A percentile compares a stretch with the other conserved stretches of the same genome.
phyloP scores from a whole-genome alignment of 1,140 invertebrate genomes.

The Lepeophtheirus salmonis region DNA sequence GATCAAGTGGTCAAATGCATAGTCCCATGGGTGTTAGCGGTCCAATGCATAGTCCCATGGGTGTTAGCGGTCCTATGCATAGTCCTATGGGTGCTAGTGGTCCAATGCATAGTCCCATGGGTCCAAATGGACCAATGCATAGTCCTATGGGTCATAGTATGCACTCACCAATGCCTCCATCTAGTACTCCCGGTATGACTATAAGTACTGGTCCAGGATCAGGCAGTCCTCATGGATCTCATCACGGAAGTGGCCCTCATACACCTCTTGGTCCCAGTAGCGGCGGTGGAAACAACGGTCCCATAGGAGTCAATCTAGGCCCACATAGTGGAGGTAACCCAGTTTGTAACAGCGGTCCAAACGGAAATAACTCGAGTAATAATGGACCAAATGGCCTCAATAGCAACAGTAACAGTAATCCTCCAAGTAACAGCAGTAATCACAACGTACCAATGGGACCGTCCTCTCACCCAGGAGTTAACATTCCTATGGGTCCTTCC shows the following conservation, averaged over 20 bases:
- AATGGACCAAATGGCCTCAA: neutral
- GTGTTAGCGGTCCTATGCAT: slow-evolving; percentile 19
- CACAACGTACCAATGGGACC: neutral
- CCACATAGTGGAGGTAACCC: slow-evolving; percentile 6
- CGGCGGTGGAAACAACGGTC: slow-evolving; percentile 17
- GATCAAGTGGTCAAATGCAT: slow-evolving; percentile 17
- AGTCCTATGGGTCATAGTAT: slow-evolving; percentile 15
- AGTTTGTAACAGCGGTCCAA: neutral
- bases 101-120: slow-evolving; percentile 17
- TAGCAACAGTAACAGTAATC: neutral
- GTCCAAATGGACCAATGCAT: slow-evolving; percentile 19
- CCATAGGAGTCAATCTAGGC: neutral
- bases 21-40: slow-evolving; percentile 24
- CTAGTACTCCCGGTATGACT: slow-evolving; percentile 20
- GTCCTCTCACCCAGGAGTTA: slow-evolving; percentile 6
- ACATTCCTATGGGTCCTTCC: slow-evolving; percentile 15
- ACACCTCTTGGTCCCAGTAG: slow-evolving; percentile 7
- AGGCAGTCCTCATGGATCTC: slow-evolving; percentile 20
- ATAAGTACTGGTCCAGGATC: slow-evolving; percentile 20
- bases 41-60: slow-evolving; percentile 25
- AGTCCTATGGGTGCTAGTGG: slow-evolving; percentile 24
- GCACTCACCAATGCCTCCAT: slow-evolving; percentile 22
- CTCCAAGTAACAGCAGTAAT: neutral
- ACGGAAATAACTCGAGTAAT: neutral
- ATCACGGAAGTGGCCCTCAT: slow-evolving; percentile 15